Conservation (phyloP, 35 echinoderm and acorn worm species). For the Apostichopus californicus region DNA sequence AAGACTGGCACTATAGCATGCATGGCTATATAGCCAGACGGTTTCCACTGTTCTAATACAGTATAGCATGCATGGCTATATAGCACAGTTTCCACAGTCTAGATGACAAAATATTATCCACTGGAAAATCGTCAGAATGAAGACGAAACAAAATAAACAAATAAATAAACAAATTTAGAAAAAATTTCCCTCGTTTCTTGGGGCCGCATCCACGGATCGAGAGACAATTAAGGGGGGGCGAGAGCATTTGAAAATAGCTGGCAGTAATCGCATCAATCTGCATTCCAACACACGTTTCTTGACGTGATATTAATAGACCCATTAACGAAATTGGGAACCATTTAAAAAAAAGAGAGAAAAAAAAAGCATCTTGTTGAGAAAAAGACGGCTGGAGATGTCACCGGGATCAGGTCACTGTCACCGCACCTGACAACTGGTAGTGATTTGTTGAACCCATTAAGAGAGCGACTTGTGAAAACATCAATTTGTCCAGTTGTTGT, state of each 20-base stretch:
- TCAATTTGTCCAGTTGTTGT: conserved; percentile 57
- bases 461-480: conserved; percentile 54
- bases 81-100: too few species aligned
- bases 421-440: conserved; percentile 28
- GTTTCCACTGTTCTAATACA: too few species aligned
- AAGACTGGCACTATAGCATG: too few species aligned
- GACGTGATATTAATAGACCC: conserved; percentile 59
- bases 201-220: neutral
- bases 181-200: neutral
- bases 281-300: conserved; percentile 47
- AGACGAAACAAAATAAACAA: too few species aligned
- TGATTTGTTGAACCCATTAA: conserved; percentile 55
- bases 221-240: neutral
- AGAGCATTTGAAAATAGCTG: conserved; percentile 22
- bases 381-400: conserved; percentile 49
- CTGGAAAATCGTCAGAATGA: too few species aligned
- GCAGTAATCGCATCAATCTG: conserved; percentile 48
- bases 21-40: too few species aligned
- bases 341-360: conserved; percentile 21
- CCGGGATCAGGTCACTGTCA: conserved; percentile 18
- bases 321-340: conserved; percentile 61
- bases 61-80: too few species aligned
- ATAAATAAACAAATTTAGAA: too few species aligned
- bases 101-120: too few species aligned
- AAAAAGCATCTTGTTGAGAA: neutral